A percentile compares a stretch with the other conserved stretches of the same genome.
Evolutionary conservation across 2,113 vertebrate genomes (phyloP).

Genomic region (Mormyrus iriodes): DNA sequence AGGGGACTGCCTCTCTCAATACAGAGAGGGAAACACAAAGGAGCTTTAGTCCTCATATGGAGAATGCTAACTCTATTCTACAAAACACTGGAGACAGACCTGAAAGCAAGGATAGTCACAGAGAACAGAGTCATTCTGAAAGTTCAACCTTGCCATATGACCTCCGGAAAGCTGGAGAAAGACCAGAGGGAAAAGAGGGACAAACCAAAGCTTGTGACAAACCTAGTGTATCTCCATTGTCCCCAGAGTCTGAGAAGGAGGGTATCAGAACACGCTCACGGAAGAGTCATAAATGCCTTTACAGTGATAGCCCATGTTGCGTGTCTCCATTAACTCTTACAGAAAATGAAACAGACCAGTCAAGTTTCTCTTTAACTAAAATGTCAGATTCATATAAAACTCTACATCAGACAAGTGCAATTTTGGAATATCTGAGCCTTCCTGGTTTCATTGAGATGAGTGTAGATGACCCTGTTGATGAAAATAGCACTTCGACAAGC

Average conservation of each 20-base stretch:
- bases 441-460: constrained; percentile 74
- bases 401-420: constrained; percentile 62
- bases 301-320: constrained; percentile 52
- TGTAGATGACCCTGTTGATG: constrained; percentile 62
- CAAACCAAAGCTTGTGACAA: constrained; percentile 14
- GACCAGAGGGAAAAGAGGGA: constrained; percentile 36
- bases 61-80: constrained; percentile 23
- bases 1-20: constrained; percentile 27
- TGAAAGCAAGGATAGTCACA: constrained; percentile 19
- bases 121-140: constrained; percentile 39
- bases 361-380: constrained; percentile 51
- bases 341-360: constrained; percentile 59
- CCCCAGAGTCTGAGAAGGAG: constrained; percentile 54
- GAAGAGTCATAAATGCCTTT: constrained; percentile 60
- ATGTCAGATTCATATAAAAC: constrained; percentile 56
- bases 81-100: constrained; percentile 25
- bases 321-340: constrained; percentile 56
- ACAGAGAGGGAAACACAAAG: constrained; percentile 27
- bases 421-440: constrained; percentile 68
- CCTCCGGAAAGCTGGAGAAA: constrained; percentile 39
- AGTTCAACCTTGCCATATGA: constrained; percentile 50
- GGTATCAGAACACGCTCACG: constrained; percentile 54
- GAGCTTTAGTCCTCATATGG: constrained; percentile 27
- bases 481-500: constrained; percentile 34
- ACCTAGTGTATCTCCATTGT: constrained; percentile 30